Evolutionary conservation across 2,888 invertebrate species (phyloP).

Genomic region (Spilarctia lutea): DNA sequence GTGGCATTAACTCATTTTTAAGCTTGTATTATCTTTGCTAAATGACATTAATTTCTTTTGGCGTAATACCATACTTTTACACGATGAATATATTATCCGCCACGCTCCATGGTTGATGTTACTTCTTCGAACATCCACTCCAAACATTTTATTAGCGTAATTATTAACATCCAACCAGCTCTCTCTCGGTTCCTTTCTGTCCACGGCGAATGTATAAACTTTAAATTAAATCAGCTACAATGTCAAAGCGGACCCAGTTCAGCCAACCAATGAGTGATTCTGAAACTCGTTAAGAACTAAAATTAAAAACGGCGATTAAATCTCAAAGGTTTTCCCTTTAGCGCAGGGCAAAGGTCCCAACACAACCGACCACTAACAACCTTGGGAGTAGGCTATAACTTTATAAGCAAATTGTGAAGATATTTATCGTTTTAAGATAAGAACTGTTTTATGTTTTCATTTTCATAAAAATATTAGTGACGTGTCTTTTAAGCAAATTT

Average conservation of each 20-base stretch:
- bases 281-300: slow-evolving; percentile 52
- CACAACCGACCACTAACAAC: slow-evolving; percentile 1
- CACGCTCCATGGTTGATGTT: background rate
- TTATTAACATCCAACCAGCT: background rate
- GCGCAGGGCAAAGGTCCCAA: background rate
- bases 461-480: too few species aligned
- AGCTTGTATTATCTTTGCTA: too few species aligned
- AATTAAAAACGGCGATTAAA: slow-evolving; percentile 58
- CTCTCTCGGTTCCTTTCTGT: background rate
- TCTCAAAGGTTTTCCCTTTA: slow-evolving; percentile 31
- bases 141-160: background rate
- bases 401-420: slow-evolving; percentile 21
- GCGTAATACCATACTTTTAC: background rate
- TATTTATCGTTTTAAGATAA: slow-evolving; percentile 12
- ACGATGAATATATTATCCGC: background rate
- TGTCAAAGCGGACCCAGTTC: slow-evolving; percentile 33
- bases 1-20: too few species aligned
- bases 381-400: slow-evolving; percentile 11
- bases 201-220: background rate
- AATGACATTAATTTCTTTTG: too few species aligned
- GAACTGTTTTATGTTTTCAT: slow-evolving; percentile 25
- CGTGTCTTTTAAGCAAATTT: too few species aligned
- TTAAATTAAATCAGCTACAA: slow-evolving; percentile 21
- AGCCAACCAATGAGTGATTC: slow-evolving; percentile 30
- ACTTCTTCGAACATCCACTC: background rate